A percentile compares a stretch with the other conserved stretches of the same genome.
Conservation (phyloP, 1,140 invertebrate genomes). For the Drosophila aff. region DNA sequence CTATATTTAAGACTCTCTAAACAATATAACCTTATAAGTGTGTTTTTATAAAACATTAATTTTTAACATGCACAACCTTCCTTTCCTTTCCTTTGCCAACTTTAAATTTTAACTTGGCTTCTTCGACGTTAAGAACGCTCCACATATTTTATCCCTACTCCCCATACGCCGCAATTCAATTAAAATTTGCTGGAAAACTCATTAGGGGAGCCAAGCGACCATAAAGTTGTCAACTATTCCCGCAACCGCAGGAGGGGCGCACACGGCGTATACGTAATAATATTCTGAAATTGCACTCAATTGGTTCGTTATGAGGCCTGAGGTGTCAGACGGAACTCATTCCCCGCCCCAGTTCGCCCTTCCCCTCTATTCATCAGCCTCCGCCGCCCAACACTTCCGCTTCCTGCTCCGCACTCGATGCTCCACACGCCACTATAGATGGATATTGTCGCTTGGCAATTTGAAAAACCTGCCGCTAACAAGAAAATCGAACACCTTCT, state of each 20-base stretch:
- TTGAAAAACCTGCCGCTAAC: conserved; percentile 56
- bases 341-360: not conserved
- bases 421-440: conserved; percentile 42
- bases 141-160: conserved; percentile 10
- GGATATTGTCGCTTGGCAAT: conserved; percentile 73
- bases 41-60: not conserved
- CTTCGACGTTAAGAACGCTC: not conserved
- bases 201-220: conserved; percentile 69
- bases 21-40: not conserved
- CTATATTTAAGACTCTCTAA: not conserved
- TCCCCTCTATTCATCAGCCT: conserved; percentile 14
- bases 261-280: conserved; percentile 72
- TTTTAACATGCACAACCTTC: not conserved
- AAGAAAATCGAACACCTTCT: conserved; percentile 50
- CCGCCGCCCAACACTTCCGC: conserved; percentile 5
- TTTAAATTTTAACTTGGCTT: conserved; percentile 4
- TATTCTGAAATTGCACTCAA: conserved; percentile 76
- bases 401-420: conserved; percentile 16
- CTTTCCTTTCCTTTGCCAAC: not conserved
- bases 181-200: conserved; percentile 65
- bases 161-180: conserved; percentile 51
- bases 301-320: conserved; percentile 72
- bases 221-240: conserved; percentile 65
- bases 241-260: conserved; percentile 19
- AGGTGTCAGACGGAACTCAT: conserved; percentile 41